Evolutionary conservation across 2,113 vertebrate genomes (phyloP), one percentile per base, ranked within the genome.

Genomic region (Charadrius vociferus): DNA sequence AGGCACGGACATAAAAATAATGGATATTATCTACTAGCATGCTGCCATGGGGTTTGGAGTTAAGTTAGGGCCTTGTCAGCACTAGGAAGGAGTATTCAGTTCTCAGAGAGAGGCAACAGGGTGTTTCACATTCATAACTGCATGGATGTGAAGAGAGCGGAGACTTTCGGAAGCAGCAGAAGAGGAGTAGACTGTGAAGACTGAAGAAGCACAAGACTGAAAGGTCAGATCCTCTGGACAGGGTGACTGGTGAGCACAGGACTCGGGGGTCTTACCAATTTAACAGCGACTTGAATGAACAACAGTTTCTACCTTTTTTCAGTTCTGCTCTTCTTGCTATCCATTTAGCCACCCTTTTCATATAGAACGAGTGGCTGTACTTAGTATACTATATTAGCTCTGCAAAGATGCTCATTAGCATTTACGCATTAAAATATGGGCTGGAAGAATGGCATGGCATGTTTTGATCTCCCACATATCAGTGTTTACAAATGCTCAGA

Each of bases 1-100:
- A 72, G 96, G 78, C 50, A 70, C 1, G 4, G 39, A 61, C n/a
- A 89, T 49, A 93, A 96, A 97, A 92, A 94, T 87, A 95, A 95
- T 36, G 13, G 29, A 17, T 86, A 47, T 73, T 68, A 75, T 53
- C 34, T 61, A 66, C 45, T 50, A 67, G 53, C 26, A 71, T 75
- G 73, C 32, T 73, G 34, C 34, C 50, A 22, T 55, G n/a, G 36
- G n/a, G 5, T 53, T 86, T 91, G 56, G 68, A 84, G 45, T 56
- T 72, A 55, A 61, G 13, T 55, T 86, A 52, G n/a, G 36, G 22
- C 26, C 30, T 58, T 26, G 45, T 43, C 29, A 70, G 50, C n/a
- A 34, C 49, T 50, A 32, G 32, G 39, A 67, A 78, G 26, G 7
- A 93, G 5, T 18, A 39, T 21, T 39, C 27, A 8, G 10, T 50